These are phyloP conservation scores for Ptychodera flava DNA, from an alignment of 35 echinoderm and acorn worm species.

Conservation along the genomic window DNA sequence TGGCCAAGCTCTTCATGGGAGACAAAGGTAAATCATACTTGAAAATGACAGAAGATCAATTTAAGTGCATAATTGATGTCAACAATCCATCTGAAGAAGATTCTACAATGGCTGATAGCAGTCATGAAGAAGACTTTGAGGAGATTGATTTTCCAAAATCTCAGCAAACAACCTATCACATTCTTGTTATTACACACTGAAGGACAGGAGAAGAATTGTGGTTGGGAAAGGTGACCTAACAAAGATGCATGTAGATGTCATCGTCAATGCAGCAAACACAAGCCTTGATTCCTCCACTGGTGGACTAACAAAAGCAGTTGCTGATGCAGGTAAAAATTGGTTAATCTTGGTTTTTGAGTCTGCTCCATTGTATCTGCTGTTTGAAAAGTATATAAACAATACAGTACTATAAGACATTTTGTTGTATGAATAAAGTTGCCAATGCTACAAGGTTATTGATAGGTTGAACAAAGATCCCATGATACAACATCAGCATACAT, in stretches of 20 bases:
- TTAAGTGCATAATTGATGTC: constrained; percentile 25
- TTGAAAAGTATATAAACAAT: too few species aligned
- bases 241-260: constrained; percentile 18
- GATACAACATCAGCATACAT: too few species aligned
- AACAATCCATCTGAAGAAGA: background rate
- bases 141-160: background rate
- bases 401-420: too few species aligned
- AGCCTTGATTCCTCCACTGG: constrained; percentile 19
- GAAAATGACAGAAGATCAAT: constrained; percentile 9
- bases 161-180: background rate
- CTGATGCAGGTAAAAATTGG: constrained; percentile 25
- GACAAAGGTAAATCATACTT: constrained; percentile 23
- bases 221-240: constrained; percentile 44
- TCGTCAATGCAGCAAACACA: constrained; percentile 50
- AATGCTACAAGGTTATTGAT: too few species aligned
- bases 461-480: too few species aligned
- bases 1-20: constrained; percentile 26
- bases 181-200: too few species aligned
- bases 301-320: constrained; percentile 30
- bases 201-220: too few species aligned
- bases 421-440: background rate
- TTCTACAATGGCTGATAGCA: background rate
- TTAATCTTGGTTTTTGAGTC: constrained; percentile 3
- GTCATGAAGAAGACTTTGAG: background rate
- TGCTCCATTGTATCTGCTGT: too few species aligned